Conservation (phyloP, 2,113 vertebrate species). For the Sturnira hondurensis region DNA sequence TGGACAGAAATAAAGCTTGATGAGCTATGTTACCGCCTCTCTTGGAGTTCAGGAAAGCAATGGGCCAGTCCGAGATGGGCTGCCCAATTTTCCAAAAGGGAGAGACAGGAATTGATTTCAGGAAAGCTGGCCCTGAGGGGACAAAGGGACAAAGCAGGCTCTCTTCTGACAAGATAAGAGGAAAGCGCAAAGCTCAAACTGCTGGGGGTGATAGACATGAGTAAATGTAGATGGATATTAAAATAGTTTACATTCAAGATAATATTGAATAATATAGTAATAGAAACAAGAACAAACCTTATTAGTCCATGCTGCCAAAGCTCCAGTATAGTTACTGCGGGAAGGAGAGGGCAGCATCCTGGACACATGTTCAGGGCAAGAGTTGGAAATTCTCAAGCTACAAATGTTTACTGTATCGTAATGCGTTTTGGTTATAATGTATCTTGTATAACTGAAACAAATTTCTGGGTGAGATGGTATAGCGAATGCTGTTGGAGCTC, state of each 20-base stretch:
- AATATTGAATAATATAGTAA: background rate
- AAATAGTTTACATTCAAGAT: background rate
- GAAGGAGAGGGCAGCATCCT: background rate
- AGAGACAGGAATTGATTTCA: background rate
- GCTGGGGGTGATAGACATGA: background rate
- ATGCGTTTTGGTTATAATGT: background rate
- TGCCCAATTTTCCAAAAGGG: background rate
- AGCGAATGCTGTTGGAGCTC: background rate
- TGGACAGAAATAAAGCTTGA: background rate
- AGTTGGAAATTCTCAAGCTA: background rate
- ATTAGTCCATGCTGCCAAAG: background rate
- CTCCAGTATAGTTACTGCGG: background rate
- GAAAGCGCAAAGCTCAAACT: background rate
- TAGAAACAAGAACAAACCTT: background rate
- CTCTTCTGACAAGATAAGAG: background rate
- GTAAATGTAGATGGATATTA: background rate
- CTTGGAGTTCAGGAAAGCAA: background rate
- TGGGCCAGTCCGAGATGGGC: background rate
- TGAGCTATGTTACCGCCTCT: background rate
- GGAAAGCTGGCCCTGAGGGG: background rate
- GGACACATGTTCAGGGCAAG: background rate
- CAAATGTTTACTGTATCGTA: background rate
- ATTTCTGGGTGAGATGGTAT: background rate
- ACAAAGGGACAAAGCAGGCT: background rate
- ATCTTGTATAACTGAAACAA: background rate